Percentiles rank a stretch among this genome's conserved stretches.
phyloP scores from a whole-genome alignment of 2,888 invertebrate species.

The Pheosia tremula region DNA sequence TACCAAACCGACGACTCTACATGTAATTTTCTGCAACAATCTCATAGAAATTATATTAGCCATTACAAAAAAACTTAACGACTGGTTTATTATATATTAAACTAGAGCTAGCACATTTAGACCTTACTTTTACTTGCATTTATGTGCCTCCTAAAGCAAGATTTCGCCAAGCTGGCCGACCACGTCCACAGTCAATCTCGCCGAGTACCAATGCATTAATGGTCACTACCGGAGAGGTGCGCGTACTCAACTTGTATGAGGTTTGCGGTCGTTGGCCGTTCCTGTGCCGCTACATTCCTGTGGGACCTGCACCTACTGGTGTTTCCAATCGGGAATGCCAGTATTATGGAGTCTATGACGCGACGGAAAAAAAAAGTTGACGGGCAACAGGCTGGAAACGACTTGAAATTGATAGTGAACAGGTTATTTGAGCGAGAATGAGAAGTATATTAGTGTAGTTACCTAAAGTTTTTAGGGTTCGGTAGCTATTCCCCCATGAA shows the following conservation, averaged over 20 bases:
- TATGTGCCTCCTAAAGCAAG: background rate
- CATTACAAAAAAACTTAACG: background rate
- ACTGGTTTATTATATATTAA: background rate
- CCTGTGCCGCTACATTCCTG: slow-evolving; percentile 73
- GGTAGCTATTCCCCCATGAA: too few species aligned
- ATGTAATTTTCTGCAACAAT: background rate
- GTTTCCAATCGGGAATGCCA: slow-evolving; percentile 5
- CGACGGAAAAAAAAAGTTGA: background rate
- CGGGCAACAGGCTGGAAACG: background rate
- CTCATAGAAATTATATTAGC: background rate
- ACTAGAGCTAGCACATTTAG: background rate
- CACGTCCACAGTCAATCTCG: slow-evolving; percentile 4
- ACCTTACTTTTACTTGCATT: slow-evolving; percentile 2
- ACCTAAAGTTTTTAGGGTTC: too few species aligned
- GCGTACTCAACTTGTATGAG: slow-evolving; percentile 13
- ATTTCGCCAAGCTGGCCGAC: background rate
- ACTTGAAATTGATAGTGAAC: background rate
- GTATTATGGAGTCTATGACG: background rate
- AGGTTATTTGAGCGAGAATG: background rate
- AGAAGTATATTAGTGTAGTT: background rate
- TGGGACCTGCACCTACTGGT: slow-evolving; percentile 39
- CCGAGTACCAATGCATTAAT: slow-evolving; percentile 17
- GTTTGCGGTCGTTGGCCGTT: slow-evolving; percentile 56
- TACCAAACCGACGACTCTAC: background rate
- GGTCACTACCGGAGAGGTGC: slow-evolving; percentile 12